Evolutionary conservation across 1,140 invertebrate species (phyloP).

Genomic region (Cheumatopsyche charites): DNA sequence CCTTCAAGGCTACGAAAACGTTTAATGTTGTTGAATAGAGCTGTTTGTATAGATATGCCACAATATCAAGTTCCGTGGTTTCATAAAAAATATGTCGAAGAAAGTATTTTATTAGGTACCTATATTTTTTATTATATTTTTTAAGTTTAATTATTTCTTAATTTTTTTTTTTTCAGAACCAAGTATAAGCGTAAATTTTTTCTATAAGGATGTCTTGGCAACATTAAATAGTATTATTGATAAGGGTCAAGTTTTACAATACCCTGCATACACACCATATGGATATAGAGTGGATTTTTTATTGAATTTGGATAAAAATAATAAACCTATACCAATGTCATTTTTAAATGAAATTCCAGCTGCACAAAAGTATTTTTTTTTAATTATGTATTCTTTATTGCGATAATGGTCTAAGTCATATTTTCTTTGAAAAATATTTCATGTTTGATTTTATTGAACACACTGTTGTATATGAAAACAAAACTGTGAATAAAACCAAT

Average conservation of each 20-base stretch:
- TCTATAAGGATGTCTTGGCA: slow-evolving; percentile 38
- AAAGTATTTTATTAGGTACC: slow-evolving; percentile 23
- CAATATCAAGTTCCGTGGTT: slow-evolving; percentile 66
- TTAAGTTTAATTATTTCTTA: not conserved
- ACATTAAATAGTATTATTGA: slow-evolving; percentile 23
- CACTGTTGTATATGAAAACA: too few relatives aligned
- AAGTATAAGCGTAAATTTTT: not conserved
- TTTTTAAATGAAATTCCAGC: not conserved
- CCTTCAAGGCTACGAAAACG: slow-evolving; percentile 54
- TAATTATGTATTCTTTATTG: slow-evolving; percentile 8
- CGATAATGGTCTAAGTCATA: too few relatives aligned
- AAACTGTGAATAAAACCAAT: too few relatives aligned
- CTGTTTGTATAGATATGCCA: slow-evolving; percentile 64
- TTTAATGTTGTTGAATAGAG: slow-evolving; percentile 64
- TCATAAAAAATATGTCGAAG: slow-evolving; percentile 63
- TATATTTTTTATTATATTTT: not conserved
- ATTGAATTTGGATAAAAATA: slow-evolving; percentile 22
- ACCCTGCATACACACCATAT: slow-evolving; percentile 30
- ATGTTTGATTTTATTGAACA: too few relatives aligned
- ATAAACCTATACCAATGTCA: not conserved
- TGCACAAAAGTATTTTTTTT: not conserved
- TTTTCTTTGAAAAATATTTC: too few relatives aligned
- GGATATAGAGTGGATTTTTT: slow-evolving; percentile 40
- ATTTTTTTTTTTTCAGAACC: not conserved
- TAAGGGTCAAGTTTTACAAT: slow-evolving; percentile 21